These are phyloP conservation scores for Lampris megalopsis DNA, from an alignment of 2,113 vertebrate genomes.

Conservation along the genomic window DNA sequence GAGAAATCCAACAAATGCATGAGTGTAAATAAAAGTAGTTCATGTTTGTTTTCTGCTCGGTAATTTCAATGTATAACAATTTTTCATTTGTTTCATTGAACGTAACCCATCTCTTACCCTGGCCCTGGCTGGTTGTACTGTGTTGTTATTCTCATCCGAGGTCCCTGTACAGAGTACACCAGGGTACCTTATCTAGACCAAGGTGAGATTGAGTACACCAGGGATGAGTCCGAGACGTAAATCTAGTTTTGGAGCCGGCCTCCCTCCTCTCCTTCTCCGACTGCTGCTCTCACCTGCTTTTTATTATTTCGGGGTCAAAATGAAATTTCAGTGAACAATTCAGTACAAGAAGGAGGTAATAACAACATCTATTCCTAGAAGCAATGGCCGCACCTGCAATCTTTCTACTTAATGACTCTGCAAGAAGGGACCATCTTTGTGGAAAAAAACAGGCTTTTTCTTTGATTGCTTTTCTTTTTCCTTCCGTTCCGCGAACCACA, in stretches of 20 bases:
- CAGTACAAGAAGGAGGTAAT: slow-evolving; percentile 50
- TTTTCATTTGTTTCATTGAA: too few species aligned
- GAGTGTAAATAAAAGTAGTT: too few species aligned
- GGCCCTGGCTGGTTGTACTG: too few species aligned
- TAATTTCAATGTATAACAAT: too few species aligned
- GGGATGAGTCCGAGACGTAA: slow-evolving; percentile 37
- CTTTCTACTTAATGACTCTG: slow-evolving; percentile 62
- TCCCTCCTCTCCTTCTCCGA: slow-evolving; percentile 1
- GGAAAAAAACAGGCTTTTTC: slow-evolving; percentile 48
- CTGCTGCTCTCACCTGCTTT: slow-evolving; percentile 37
- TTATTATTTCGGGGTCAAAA: slow-evolving; percentile 61
- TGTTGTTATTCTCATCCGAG: too few species aligned
- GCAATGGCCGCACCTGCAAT: slow-evolving; percentile 30
- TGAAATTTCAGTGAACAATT: slow-evolving; percentile 69
- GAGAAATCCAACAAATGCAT: too few species aligned
- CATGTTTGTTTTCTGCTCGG: too few species aligned
- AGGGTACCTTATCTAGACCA: not conserved
- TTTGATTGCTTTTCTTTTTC: slow-evolving; percentile 69
- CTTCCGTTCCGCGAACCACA: not conserved
- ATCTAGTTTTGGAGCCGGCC: slow-evolving; percentile 22
- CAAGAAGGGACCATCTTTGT: slow-evolving; percentile 30
- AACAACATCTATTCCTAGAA: slow-evolving; percentile 54
- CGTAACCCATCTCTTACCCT: too few species aligned
- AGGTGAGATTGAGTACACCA: slow-evolving; percentile 5
- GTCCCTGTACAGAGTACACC: not conserved